Conservation (phyloP, 2,888 invertebrate genomes). For the Drosophila putrida region DNA sequence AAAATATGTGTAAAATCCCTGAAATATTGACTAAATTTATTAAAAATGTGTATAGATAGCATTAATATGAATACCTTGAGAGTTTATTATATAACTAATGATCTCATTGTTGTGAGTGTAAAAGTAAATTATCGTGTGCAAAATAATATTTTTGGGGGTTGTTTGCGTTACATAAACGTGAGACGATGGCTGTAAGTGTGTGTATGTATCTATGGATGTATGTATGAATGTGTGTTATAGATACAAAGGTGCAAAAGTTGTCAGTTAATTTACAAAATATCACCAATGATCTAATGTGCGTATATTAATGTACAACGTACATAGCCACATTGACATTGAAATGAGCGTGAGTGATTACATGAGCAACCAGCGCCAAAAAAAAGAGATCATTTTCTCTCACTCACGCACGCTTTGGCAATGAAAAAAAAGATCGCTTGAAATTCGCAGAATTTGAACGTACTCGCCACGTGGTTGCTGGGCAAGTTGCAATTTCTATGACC, state of each 20-base stretch:
- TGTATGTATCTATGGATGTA: conserved; percentile 23
- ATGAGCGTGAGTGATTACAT: conserved; percentile 65
- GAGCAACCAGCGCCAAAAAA: conserved; percentile 39
- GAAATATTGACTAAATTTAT: conserved; percentile 42
- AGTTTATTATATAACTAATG: conserved; percentile 31
- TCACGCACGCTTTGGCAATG: conserved; percentile 11
- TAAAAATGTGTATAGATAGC: conserved; percentile 29
- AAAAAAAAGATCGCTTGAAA: conserved; percentile 17
- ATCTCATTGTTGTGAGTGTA: conserved; percentile 9
- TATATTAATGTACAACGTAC: conserved; percentile 12
- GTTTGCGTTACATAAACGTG: conserved; percentile 74
- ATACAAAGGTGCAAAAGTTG: conserved; percentile 36
- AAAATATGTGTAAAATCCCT: conserved; percentile 50
- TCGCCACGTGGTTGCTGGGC: conserved; percentile 75
- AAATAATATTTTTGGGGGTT: conserved; percentile 65
- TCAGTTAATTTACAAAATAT: conserved; percentile 10
- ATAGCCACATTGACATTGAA: conserved; percentile 68
- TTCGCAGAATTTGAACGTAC: conserved; percentile 46
- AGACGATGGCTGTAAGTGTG: conserved; percentile 39
- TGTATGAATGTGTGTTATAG: conserved; percentile 7
- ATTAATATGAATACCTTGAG: conserved; percentile 16
- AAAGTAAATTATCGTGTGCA: conserved; percentile 20
- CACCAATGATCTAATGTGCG: conserved; percentile 8
- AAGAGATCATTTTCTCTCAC: conserved; percentile 44
- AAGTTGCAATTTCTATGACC: conserved; percentile 32